These are phyloP conservation scores for Cotesia chilonis DNA, from an alignment of 1,140 invertebrate genomes.

Conservation along the genomic window DNA sequence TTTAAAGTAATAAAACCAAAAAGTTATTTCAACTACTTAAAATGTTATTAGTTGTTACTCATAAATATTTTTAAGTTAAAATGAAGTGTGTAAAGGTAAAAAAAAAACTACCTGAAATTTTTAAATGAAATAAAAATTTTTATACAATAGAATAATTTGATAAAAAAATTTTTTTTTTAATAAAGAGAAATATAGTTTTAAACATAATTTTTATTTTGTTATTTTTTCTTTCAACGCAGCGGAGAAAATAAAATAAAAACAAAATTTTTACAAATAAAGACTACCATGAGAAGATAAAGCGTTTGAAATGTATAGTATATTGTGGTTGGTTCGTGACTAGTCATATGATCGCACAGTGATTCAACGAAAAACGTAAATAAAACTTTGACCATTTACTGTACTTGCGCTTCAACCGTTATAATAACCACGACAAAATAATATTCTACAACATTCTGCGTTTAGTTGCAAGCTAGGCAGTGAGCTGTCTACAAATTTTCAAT, in stretches of 20 bases:
- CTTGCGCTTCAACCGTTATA: conserved; percentile 16
- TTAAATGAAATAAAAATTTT: too few relatives aligned
- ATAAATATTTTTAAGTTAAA: too few relatives aligned
- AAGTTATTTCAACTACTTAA: too few relatives aligned
- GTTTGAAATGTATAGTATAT: background rate
- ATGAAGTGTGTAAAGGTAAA: too few relatives aligned
- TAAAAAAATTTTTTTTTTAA: too few relatives aligned
- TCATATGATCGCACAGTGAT: conserved; percentile 15
- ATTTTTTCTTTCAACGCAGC: background rate
- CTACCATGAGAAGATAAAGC: background rate
- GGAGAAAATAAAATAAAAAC: too few relatives aligned
- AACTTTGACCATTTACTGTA: conserved; percentile 3
- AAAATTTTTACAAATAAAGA: background rate
- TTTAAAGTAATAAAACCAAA: too few relatives aligned
- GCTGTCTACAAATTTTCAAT: too few relatives aligned
- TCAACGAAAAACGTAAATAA: conserved; percentile 27
- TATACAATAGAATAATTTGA: too few relatives aligned
- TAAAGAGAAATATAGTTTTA: background rate
- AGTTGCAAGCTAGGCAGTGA: too few relatives aligned
- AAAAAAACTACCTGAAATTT: too few relatives aligned
- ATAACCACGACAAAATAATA: conserved; percentile 42
- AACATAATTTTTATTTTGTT: conserved; percentile 5
- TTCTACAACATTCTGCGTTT: background rate
- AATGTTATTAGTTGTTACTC: too few relatives aligned
- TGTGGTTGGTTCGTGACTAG: background rate